phyloP scores from a whole-genome alignment of 2,797 vertebrate species.

The Acropternis orthonyx region DNA sequence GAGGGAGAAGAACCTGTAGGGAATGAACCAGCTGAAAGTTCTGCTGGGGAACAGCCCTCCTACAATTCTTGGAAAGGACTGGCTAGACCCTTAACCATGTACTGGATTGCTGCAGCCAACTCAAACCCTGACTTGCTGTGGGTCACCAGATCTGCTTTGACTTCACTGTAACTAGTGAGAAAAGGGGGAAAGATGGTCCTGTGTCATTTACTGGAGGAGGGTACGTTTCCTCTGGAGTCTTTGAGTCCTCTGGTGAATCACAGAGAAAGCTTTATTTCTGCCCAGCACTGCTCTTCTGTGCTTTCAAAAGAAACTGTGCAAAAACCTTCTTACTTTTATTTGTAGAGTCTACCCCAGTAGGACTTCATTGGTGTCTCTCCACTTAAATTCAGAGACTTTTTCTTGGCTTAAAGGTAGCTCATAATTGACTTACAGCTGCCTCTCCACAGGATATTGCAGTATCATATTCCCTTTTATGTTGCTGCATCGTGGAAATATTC shows the following conservation, averaged over 20 bases:
- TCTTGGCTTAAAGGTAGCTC: slow-evolving; percentile 39
- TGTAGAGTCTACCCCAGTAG: not conserved
- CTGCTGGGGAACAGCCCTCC: not conserved
- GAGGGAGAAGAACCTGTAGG: not conserved
- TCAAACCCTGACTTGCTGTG: not conserved
- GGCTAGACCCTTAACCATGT: not conserved
- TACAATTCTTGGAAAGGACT: not conserved
- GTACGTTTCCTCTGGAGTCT: not conserved
- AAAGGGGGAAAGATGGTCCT: not conserved
- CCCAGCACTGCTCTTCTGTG: not conserved
- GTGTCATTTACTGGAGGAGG: not conserved
- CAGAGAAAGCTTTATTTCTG: not conserved
- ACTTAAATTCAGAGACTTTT: slow-evolving; percentile 42
- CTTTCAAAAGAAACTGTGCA: slow-evolving; percentile 39
- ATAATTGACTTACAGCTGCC: slow-evolving; percentile 52
- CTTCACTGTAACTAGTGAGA: not conserved
- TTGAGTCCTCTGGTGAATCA: not conserved
- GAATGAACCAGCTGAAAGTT: not conserved
- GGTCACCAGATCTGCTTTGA: not conserved
- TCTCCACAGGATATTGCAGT: slow-evolving; percentile 30
- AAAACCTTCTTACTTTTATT: slow-evolving; percentile 6
- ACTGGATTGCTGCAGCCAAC: not conserved
- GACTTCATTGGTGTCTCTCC: slow-evolving; percentile 29
- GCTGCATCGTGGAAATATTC: not conserved
- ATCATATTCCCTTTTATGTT: slow-evolving; percentile 29